phyloP scores from a whole-genome alignment of 2,797 vertebrate species.

The Channa striata region DNA sequence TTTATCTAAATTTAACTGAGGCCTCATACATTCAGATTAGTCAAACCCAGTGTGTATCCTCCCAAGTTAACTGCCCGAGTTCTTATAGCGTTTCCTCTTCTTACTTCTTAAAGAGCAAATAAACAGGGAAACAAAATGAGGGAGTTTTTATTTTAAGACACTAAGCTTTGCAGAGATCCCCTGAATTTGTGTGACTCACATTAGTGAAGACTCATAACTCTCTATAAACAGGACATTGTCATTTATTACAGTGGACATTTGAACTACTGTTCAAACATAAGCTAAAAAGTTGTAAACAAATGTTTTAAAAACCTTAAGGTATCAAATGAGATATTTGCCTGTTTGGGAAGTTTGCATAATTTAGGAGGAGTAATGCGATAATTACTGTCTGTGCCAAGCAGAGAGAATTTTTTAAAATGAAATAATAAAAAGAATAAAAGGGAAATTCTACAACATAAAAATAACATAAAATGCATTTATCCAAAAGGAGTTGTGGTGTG shows the following conservation, averaged over 20 bases:
- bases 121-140: too few relatives aligned
- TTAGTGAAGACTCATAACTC: too few relatives aligned
- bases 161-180: too few relatives aligned
- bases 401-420: neutral
- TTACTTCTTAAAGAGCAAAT: too few relatives aligned
- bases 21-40: neutral
- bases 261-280: neutral
- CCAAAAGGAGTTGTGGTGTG: neutral
- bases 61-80: too few relatives aligned
- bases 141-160: too few relatives aligned
- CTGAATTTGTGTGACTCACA: too few relatives aligned
- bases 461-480: neutral
- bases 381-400: neutral
- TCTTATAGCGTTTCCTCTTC: too few relatives aligned
- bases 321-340: conserved; percentile 11
- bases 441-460: neutral
- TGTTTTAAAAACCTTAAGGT: conserved; percentile 1
- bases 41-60: neutral
- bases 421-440: neutral
- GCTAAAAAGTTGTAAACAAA: neutral
- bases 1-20: too few relatives aligned
- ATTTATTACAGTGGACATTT: too few relatives aligned
- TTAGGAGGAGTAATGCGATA: neutral
- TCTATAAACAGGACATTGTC: too few relatives aligned
- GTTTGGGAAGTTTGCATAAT: neutral